phyloP scores from a whole-genome alignment of 2,113 vertebrate species.

The Austrofundulus limnaeus region DNA sequence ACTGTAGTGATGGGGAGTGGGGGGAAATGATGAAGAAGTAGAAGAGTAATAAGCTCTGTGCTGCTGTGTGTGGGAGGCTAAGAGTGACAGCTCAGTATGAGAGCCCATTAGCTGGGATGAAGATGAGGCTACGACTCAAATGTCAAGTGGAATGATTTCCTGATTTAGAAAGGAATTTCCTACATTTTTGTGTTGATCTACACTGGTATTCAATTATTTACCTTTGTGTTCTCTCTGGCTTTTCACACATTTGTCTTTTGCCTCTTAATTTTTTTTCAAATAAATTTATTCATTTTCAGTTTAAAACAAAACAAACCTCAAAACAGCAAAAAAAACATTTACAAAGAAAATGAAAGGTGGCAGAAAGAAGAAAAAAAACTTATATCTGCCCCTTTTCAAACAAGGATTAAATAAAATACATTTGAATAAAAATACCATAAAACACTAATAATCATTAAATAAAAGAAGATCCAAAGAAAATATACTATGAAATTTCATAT shows the following conservation, averaged over 20 bases:
- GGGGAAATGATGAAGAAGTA: slow-evolving; percentile 7
- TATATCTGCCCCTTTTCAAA: too few relatives aligned
- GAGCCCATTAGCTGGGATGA: slow-evolving; percentile 38
- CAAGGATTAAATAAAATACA: too few relatives aligned
- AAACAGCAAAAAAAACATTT: too few relatives aligned
- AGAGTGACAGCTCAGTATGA: slow-evolving; percentile 9
- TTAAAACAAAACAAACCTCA: too few relatives aligned
- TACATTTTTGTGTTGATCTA: background rate
- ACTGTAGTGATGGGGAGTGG: slow-evolving; percentile 10
- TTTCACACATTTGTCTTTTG: background rate
- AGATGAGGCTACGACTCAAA: slow-evolving; percentile 27
- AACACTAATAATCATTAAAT: too few relatives aligned
- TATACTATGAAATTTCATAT: too few relatives aligned
- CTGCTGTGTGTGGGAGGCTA: background rate
- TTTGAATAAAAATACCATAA: too few relatives aligned
- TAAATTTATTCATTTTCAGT: too few relatives aligned
- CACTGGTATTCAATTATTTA: background rate
- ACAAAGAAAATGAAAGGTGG: too few relatives aligned
- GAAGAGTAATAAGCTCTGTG: slow-evolving; percentile 4
- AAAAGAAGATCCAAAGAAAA: too few relatives aligned
- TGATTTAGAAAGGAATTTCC: slow-evolving; percentile 42
- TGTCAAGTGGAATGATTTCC: slow-evolving; percentile 38
- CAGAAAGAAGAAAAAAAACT: too few relatives aligned
- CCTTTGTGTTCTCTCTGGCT: background rate
- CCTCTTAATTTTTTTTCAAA: too few relatives aligned